Percentiles rank a stretch among this genome's conserved stretches.
Conservation (phyloP, 2,888 invertebrate genomes). For the Scelioninae gen. 2 region DNA sequence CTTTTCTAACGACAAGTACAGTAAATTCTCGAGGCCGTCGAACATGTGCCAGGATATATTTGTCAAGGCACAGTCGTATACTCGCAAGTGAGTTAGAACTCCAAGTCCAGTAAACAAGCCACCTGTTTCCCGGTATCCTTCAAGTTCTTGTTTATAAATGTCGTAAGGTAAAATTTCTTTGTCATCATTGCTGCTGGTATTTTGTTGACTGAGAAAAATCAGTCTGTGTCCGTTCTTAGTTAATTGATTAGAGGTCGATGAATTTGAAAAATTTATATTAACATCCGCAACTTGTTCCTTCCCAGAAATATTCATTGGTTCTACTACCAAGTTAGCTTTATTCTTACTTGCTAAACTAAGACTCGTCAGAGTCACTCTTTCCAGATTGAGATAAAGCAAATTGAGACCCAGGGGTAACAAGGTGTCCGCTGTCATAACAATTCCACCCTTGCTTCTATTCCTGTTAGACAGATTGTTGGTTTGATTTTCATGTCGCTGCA, state of each 20-base stretch:
- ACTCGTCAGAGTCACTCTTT: slow-evolving; percentile 67
- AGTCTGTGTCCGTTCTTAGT: slow-evolving; percentile 67
- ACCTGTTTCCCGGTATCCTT: slow-evolving; percentile 75
- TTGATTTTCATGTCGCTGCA: slow-evolving; percentile 60
- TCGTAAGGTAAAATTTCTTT: slow-evolving; percentile 81
- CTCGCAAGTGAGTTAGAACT: slow-evolving; percentile 78
- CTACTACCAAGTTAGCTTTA: slow-evolving; percentile 68
- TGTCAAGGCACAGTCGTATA: slow-evolving; percentile 79
- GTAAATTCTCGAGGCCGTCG: slow-evolving; percentile 79
- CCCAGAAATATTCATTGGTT: slow-evolving; percentile 62
- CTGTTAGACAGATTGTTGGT: slow-evolving; percentile 55
- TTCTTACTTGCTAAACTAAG: slow-evolving; percentile 62
- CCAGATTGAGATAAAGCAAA: slow-evolving; percentile 69
- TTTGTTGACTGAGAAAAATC: slow-evolving; percentile 70
- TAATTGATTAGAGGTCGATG: slow-evolving; percentile 47
- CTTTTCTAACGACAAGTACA: slow-evolving; percentile 80
- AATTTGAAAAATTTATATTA: slow-evolving; percentile 1
- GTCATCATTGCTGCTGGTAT: slow-evolving; percentile 68
- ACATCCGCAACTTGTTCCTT: slow-evolving; percentile 32
- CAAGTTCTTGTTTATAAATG: slow-evolving; percentile 77
- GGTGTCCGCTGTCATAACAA: slow-evolving; percentile 68
- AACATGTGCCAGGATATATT: slow-evolving; percentile 83
- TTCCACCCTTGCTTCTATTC: slow-evolving; percentile 59
- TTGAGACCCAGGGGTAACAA: slow-evolving; percentile 66
- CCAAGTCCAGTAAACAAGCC: slow-evolving; percentile 76